Conservation (phyloP, 2,888 invertebrate species). For the Helicoverpa assulta region DNA sequence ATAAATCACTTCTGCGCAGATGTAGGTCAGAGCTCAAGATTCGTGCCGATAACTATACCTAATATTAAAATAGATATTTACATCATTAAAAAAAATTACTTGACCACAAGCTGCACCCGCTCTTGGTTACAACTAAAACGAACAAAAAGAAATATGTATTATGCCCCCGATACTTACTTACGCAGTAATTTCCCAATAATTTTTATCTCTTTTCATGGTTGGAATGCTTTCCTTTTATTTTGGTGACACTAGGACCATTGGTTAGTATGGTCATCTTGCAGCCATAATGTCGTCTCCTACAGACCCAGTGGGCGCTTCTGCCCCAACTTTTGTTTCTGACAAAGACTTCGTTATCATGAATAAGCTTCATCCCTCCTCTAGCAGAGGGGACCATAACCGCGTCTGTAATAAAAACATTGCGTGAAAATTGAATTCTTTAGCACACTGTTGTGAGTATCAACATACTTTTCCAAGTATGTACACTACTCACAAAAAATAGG, state of each 20-base stretch:
- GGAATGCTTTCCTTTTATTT: slow-evolving; percentile 49
- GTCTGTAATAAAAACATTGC: slow-evolving; percentile 45
- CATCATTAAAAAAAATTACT: too few species aligned
- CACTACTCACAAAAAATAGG: too few species aligned
- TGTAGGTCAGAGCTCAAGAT: too few species aligned
- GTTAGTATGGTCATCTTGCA: slow-evolving; percentile 66
- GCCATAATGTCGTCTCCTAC: slow-evolving; percentile 49
- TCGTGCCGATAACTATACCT: too few species aligned
- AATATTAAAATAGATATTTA: too few species aligned
- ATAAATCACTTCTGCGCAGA: too few species aligned
- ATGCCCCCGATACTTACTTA: background rate
- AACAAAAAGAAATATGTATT: too few species aligned
- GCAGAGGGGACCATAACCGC: slow-evolving; percentile 61
- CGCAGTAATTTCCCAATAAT: background rate
- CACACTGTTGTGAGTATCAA: too few species aligned
- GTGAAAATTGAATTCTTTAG: background rate
- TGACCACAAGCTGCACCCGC: too few species aligned
- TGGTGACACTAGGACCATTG: slow-evolving; percentile 51
- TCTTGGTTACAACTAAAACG: too few species aligned
- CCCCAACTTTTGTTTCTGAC: slow-evolving; percentile 59
- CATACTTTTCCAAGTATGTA: too few species aligned
- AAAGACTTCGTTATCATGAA: slow-evolving; percentile 53
- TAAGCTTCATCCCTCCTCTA: slow-evolving; percentile 55
- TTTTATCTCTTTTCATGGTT: background rate
- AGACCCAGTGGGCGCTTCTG: slow-evolving; percentile 60